Evolutionary conservation across 2,888 invertebrate species (phyloP), one percentile per base, ranked within the genome.

Genomic region (Brenthis hecate): DNA sequence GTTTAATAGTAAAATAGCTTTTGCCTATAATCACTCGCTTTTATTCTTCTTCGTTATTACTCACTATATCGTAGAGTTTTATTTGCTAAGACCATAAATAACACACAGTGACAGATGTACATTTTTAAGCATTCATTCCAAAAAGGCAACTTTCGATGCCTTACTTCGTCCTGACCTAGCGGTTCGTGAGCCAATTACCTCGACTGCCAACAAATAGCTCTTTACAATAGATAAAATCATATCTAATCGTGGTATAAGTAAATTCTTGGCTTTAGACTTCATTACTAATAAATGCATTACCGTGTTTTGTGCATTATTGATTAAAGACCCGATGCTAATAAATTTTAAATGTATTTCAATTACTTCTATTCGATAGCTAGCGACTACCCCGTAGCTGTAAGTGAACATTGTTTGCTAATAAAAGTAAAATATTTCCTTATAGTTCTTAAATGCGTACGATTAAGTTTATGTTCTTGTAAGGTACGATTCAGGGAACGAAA

Each of bases 261-360:
- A 73, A 69, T 69, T 68, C 68, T 74, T 70, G 69, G 74, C 74
- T 72, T 70, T 62, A 47, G 65, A 56, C 69, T 65, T 65, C 65
- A 65, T 56, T 72, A 62, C 36, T 67, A 66, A 67, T 61, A 65
- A 57, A 57, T 66, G 54, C 71, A 67, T 65, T 71, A 67, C 63
- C 54, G 54, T 13, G 16, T 54, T 58, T 65, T 65, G 65, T 16
- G 56, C n/a, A 60, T 68, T 54, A 68, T 67, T 70, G 67, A 70
- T 70, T 68, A 64, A 54, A 53, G 53, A 28, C 58, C 8, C 32
- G 3, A 16, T 16, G 16, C 56, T 36, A 61, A 61, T 62, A 62
- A 62, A 67, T 67, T 16, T 43, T 51, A 16, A 55, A 71, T 71
- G 63, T 69, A 63, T 56, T 66, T 66, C 60, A 53, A 60, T 56